Evolutionary conservation across 2,888 invertebrate species (phyloP).

Genomic region (Thera obeliscata): DNA sequence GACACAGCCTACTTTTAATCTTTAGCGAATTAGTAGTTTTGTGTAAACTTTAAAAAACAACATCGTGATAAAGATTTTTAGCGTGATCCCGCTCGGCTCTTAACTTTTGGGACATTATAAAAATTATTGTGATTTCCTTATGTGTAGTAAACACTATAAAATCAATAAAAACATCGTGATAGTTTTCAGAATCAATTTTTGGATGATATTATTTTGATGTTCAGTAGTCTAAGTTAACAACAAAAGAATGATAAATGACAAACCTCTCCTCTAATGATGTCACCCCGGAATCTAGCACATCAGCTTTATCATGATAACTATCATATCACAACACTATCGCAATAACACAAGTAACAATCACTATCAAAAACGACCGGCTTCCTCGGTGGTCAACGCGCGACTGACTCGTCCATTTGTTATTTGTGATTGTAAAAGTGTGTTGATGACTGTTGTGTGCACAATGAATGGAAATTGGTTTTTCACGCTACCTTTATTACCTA

Average conservation of each 20-base stretch:
- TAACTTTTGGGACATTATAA: too few relatives aligned
- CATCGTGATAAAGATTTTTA: too few relatives aligned
- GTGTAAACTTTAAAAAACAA: too few relatives aligned
- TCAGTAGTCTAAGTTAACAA: not conserved
- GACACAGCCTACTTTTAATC: too few relatives aligned
- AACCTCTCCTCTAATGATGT: constrained; percentile 22
- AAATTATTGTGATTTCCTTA: too few relatives aligned
- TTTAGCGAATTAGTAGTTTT: too few relatives aligned
- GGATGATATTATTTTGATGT: too few relatives aligned
- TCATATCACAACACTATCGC: constrained; percentile 27
- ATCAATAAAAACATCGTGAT: too few relatives aligned
- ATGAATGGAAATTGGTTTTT: constrained; percentile 33
- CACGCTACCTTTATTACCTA: constrained; percentile 28
- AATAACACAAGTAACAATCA: constrained; percentile 13
- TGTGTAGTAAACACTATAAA: too few relatives aligned
- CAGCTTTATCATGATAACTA: constrained; percentile 19
- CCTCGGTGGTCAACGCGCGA: constrained; percentile 41
- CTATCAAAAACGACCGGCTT: constrained; percentile 30
- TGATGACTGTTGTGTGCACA: constrained; percentile 1
- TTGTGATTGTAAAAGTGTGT: not conserved
- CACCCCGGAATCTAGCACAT: constrained; percentile 17
- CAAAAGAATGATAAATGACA: not conserved
- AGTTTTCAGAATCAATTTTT: too few relatives aligned
- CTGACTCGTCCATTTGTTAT: constrained; percentile 33
- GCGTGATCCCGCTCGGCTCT: too few relatives aligned